Percentiles rank a stretch among this genome's conserved stretches.
Evolutionary conservation across 2,888 invertebrate species (phyloP).

Genomic region (Panopea generosa): DNA sequence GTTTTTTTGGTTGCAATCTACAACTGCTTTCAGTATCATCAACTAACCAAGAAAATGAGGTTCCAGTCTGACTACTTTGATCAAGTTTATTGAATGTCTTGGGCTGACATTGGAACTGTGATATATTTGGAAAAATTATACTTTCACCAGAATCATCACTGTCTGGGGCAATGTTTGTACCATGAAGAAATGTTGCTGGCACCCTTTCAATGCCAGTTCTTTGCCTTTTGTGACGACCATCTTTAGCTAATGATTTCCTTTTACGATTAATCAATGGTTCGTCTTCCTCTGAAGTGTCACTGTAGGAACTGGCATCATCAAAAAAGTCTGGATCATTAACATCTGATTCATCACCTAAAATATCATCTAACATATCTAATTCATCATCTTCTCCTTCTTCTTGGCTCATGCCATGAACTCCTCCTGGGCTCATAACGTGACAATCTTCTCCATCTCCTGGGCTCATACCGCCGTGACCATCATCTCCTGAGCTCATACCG

Average conservation of each 20-base stretch:
- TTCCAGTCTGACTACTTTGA: not conserved
- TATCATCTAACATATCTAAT: not conserved
- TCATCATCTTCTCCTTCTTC: not conserved
- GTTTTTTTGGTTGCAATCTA: not conserved
- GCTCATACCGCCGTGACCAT: not conserved
- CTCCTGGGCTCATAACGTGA: not conserved
- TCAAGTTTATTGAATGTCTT: not conserved
- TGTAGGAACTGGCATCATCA: not conserved
- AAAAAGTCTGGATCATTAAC: not conserved
- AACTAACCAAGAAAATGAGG: not conserved
- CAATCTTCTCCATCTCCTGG: not conserved
- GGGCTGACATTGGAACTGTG: not conserved
- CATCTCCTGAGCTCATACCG: not conserved
- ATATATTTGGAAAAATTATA: not conserved
- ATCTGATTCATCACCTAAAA: not conserved
- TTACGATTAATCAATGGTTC: not conserved
- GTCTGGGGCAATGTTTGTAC: not conserved
- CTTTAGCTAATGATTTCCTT: not conserved
- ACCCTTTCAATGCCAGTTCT: not conserved
- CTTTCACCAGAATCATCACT: not conserved
- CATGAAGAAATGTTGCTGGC: not conserved
- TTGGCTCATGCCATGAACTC: not conserved
- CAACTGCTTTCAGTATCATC: not conserved
- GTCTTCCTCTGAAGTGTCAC: not conserved
- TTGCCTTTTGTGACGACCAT: conserved; percentile 2